Evolutionary conservation across 2,888 invertebrate species (phyloP), one percentile per base, ranked within the genome.

Genomic region (Drosophila engyochracea): DNA sequence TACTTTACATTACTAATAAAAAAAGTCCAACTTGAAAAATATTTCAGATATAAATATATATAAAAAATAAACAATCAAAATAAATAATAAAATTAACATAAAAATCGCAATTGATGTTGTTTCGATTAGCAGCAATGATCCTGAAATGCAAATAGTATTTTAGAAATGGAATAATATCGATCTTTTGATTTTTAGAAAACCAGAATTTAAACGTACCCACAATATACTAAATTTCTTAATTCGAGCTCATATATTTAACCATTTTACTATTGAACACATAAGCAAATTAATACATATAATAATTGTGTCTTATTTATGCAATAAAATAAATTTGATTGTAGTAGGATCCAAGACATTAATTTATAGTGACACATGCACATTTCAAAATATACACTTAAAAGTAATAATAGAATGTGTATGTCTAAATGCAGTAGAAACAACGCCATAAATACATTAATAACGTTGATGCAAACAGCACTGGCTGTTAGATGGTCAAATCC

Each of bases 381-480:
- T n/a, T 19, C 31, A 19, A 31, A 31, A 39, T 57, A n/a, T 49
- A 25, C 28, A 30, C 47, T 9, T n/a, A 28, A n/a, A 28, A 51
- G 33, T 3, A 54, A 35, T 22, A 19, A 16, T 22, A 6, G 22
- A 16, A 10, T 25, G 16, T n/a, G 39, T 35, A 19, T 52, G 30
- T 33, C 25, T 41, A 16, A 9, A 39, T 41, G 28, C 5, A 14
- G 47, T 30, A 22, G 37, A 33, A 55, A 60, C 49, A 54, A 41
- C 71, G 68, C 70, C 57, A 74, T 71, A 83, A 85, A 89, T 83
- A 76, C 81, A 89, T 89, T 83, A 83, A 83, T 76, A 80, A 85
- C 75, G 83, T 78, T 72, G 81, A 68, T 73, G 73, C 77, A 68
- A 51, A 57, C 66, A 47, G 51, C 52, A n/a, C 39, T 54, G 44